Evolutionary conservation across 2,113 vertebrate genomes (phyloP).

Genomic region (Seriola rivoliana): DNA sequence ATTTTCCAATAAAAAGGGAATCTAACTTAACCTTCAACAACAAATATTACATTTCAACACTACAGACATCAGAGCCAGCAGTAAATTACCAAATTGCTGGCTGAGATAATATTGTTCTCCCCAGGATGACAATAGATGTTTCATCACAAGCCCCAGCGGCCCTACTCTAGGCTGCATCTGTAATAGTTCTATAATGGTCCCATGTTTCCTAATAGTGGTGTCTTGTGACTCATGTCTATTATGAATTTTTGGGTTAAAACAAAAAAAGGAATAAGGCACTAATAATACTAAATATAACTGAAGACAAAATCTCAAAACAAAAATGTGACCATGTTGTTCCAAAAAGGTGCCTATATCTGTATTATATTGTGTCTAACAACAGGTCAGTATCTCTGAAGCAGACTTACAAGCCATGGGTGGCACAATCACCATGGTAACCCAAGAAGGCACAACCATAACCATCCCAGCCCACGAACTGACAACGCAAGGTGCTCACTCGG

Average conservation of each 20-base stretch:
- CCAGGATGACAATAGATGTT: too few species aligned
- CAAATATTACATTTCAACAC: not conserved
- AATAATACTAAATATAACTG: not conserved
- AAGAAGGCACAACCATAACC: constrained; percentile 98
- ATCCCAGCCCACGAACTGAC: constrained; percentile 95
- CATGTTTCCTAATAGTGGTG: not conserved
- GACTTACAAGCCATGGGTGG: constrained; percentile 96
- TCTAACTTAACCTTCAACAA: not conserved
- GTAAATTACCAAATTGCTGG: too few species aligned
- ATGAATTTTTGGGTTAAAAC: not conserved
- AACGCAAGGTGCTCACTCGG: constrained; percentile 90
- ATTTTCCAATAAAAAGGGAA: too few species aligned
- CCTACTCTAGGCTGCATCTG: not conserved
- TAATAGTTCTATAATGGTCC: not conserved
- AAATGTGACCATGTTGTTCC: not conserved
- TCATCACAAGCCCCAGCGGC: too few species aligned
- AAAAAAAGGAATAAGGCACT: not conserved
- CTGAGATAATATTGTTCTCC: too few species aligned
- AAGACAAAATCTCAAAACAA: not conserved
- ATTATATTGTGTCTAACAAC: constrained; percentile 28
- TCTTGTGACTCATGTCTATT: not conserved
- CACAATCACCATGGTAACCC: constrained; percentile 98
- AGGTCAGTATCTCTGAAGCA: constrained; percentile 97
- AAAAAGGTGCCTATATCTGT: not conserved
- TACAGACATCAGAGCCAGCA: too few species aligned